Evolutionary conservation across 2,888 invertebrate species (phyloP).

Genomic region (Lasioglossum malachurum): DNA sequence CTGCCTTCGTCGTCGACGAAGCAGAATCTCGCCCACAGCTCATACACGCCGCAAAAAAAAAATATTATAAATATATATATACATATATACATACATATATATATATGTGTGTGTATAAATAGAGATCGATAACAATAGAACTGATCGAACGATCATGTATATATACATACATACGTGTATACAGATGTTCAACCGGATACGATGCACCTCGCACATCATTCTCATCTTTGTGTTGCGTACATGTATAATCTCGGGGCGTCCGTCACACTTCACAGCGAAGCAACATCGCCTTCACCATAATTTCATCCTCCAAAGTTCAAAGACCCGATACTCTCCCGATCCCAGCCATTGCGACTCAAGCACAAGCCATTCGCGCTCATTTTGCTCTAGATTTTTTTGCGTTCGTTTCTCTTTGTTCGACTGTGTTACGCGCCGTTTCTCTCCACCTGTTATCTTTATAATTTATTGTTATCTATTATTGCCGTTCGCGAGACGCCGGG

Average conservation of each 20-base stretch:
- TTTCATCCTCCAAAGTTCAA: constrained; percentile 25
- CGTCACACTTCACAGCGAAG: constrained; percentile 61
- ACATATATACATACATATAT: not conserved
- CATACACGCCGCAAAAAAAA: constrained; percentile 55
- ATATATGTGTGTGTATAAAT: constrained; percentile 10
- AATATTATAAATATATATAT: constrained; percentile 20
- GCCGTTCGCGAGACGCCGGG: constrained; percentile 33
- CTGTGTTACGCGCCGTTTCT: constrained; percentile 49
- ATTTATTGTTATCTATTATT: constrained; percentile 31
- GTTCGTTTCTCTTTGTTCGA: constrained; percentile 34
- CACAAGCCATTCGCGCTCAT: constrained; percentile 53
- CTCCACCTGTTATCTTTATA: constrained; percentile 42
- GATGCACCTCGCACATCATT: constrained; percentile 66
- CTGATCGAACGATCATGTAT: constrained; percentile 24
- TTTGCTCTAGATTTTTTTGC: constrained; percentile 43
- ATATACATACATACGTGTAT: constrained; percentile 33
- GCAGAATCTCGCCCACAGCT: constrained; percentile 59
- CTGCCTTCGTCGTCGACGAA: constrained; percentile 63
- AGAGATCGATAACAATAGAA: constrained; percentile 8
- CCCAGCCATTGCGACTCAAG: constrained; percentile 38
- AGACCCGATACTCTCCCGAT: constrained; percentile 3
- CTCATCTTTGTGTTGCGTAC: constrained; percentile 57
- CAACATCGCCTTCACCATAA: constrained; percentile 54
- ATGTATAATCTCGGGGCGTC: constrained; percentile 48
- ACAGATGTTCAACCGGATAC: constrained; percentile 38